Evolutionary conservation across 2,113 vertebrate genomes (phyloP).

Genomic region (Eclectus roratus): DNA sequence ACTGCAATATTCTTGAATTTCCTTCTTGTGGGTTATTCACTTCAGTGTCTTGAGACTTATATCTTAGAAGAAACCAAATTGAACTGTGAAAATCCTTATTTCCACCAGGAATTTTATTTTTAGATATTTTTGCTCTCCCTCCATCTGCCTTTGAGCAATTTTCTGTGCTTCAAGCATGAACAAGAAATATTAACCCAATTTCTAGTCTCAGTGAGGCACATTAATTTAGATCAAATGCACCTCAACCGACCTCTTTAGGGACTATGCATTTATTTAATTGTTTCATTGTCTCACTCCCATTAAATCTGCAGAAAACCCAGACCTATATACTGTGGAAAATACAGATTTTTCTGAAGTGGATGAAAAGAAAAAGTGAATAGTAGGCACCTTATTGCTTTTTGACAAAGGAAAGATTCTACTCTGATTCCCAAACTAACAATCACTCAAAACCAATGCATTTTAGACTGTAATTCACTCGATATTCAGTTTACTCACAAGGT

Average conservation of each 20-base stretch:
- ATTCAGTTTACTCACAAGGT: neutral
- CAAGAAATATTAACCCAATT: constrained; percentile 81
- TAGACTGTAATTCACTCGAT: neutral
- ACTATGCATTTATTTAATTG: constrained; percentile 62
- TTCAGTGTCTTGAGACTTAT: constrained; percentile 28
- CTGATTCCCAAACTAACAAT: neutral
- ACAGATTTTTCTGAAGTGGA: neutral
- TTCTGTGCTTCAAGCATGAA: constrained; percentile 78
- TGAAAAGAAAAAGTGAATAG: neutral
- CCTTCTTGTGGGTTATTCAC: constrained; percentile 3
- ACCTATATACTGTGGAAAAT: neutral
- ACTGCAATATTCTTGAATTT: neutral
- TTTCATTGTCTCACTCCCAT: constrained; percentile 28
- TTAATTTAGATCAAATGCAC: constrained; percentile 71
- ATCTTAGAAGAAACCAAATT: constrained; percentile 66
- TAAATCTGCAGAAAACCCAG: neutral
- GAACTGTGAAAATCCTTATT: constrained; percentile 73
- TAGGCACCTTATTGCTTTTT: neutral
- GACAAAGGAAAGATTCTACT: neutral
- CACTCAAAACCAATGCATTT: neutral
- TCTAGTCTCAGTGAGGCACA: constrained; percentile 71
- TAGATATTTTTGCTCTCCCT: constrained; percentile 65
- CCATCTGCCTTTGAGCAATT: constrained; percentile 78
- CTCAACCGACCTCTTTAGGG: constrained; percentile 50
- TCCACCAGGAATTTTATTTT: constrained; percentile 78